phyloP scores from a whole-genome alignment of 2,797 vertebrate species.

The Geotrypetes seraphini region DNA sequence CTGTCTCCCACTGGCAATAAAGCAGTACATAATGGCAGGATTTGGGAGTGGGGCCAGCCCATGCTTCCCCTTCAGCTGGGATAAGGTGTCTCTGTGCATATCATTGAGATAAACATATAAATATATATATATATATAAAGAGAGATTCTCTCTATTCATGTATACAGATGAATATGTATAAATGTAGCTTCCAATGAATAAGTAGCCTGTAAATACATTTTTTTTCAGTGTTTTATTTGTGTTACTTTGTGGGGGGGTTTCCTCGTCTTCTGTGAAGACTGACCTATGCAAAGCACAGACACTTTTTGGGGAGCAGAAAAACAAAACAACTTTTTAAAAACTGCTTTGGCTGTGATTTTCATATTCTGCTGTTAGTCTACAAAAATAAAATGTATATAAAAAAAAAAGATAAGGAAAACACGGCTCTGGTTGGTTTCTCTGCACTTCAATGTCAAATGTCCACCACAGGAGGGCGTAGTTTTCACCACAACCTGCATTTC shows the following conservation, averaged over 20 bases:
- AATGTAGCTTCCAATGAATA: neutral
- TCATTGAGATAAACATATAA: conserved; percentile 46
- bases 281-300: conserved; percentile 72
- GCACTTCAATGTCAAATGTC: no score
- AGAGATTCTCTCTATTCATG: conserved; percentile 11
- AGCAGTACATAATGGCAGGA: no score
- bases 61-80: no score
- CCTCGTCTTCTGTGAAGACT: conserved; percentile 66
- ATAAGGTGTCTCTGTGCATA: no score
- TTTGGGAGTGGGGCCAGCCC: no score
- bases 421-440: no score
- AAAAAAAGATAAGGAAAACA: conserved; percentile 10
- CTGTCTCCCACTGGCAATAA: no score
- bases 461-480: no score
- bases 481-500: no score
- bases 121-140: conserved; percentile 52
- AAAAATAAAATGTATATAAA: conserved; percentile 31
- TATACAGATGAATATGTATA: neutral
- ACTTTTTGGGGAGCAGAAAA: conserved; percentile 49
- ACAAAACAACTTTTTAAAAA: conserved; percentile 43
- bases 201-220: conserved; percentile 3
- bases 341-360: conserved; percentile 66
- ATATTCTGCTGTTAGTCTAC: conserved; percentile 67
- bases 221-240: neutral
- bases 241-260: no score